Percentiles rank a stretch among this genome's conserved stretches.
These are phyloP conservation scores for Drosophila ambigua DNA, from an alignment of 1,140 invertebrate species.

Conservation along the genomic window DNA sequence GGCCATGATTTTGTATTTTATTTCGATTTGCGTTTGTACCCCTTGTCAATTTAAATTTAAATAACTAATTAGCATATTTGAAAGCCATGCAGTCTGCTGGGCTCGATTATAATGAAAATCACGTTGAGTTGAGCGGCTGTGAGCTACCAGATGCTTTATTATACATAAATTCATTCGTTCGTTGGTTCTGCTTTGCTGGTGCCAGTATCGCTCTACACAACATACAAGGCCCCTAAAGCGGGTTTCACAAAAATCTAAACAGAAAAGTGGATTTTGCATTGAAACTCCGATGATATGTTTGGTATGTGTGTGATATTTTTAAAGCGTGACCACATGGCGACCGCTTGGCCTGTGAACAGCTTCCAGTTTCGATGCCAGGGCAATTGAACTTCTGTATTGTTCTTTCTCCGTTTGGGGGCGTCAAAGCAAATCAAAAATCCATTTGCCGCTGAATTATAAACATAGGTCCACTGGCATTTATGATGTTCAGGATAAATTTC, in stretches of 20 bases:
- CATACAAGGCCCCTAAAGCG: slow-evolving; percentile 19
- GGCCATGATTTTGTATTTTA: slow-evolving; percentile 23
- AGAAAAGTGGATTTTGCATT: slow-evolving; percentile 46
- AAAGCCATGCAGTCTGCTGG: slow-evolving; percentile 67
- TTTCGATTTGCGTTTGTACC: slow-evolving; percentile 9
- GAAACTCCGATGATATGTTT: slow-evolving; percentile 39
- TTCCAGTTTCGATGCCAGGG: slow-evolving; percentile 24
- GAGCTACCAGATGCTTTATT: slow-evolving; percentile 54
- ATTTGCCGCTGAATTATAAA: too few species aligned
- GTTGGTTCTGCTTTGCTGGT: slow-evolving; percentile 55
- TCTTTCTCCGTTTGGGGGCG: slow-evolving; percentile 15
- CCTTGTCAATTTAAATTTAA: slow-evolving; percentile 52
- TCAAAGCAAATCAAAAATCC: not conserved
- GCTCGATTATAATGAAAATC: slow-evolving; percentile 62
- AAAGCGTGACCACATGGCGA: slow-evolving; percentile 72
- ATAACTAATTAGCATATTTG: slow-evolving; percentile 67
- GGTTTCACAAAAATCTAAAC: slow-evolving; percentile 24
- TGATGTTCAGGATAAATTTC: not conserved
- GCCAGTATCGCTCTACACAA: slow-evolving; percentile 3
- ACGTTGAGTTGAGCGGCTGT: slow-evolving; percentile 24
- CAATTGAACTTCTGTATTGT: slow-evolving; percentile 37
- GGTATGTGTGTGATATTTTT: slow-evolving; percentile 61
- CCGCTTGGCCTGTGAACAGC: slow-evolving; percentile 34
- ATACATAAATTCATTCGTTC: slow-evolving; percentile 44
- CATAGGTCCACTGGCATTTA: too few species aligned